A percentile compares a stretch with the other conserved stretches of the same genome.
Evolutionary conservation across 2,113 vertebrate species (phyloP).

Genomic region (Actenoides lindsayi): DNA sequence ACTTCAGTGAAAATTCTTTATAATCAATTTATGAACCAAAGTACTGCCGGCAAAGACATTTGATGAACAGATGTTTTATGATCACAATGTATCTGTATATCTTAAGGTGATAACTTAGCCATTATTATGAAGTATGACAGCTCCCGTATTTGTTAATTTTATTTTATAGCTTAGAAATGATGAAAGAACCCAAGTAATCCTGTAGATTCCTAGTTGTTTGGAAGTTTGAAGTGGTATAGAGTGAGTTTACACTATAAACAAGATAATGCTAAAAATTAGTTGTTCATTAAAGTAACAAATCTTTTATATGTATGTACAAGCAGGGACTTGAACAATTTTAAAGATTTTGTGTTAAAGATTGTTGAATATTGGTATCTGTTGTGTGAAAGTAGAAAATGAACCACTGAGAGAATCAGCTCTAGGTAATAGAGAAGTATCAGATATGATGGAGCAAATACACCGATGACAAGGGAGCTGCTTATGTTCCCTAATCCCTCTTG

Average conservation of each 20-base stretch:
- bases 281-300: not conserved
- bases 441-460: not conserved
- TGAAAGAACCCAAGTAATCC: not conserved
- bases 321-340: not conserved
- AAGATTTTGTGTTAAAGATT: not conserved
- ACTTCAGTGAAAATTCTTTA: not conserved
- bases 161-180: not conserved
- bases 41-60: not conserved
- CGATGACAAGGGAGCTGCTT: not conserved
- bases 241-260: not conserved
- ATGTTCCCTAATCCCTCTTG: not conserved
- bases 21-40: not conserved
- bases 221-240: not conserved
- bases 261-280: not conserved
- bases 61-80: not conserved
- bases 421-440: not conserved
- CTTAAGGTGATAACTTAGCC: not conserved
- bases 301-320: not conserved
- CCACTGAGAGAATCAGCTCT: not conserved
- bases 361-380: not conserved
- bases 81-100: conserved; percentile 16
- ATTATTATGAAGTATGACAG: not conserved
- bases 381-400: not conserved
- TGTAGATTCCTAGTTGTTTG: not conserved
- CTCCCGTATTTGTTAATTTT: not conserved